Conservation (phyloP, 2,113 vertebrate species). For the Gavia stellata region DNA sequence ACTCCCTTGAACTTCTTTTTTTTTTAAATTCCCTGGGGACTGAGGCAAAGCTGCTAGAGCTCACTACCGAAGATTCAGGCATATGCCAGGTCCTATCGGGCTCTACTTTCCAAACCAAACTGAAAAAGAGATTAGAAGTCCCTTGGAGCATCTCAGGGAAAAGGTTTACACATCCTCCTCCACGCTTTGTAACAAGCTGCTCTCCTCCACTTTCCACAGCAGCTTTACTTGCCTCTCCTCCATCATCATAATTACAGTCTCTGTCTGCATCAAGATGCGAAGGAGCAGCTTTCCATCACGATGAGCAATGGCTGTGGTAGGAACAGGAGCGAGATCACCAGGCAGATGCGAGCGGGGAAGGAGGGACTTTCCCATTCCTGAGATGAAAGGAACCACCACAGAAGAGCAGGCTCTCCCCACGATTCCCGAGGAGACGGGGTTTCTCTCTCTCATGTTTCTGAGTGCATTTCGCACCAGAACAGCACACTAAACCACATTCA, state of each 20-base stretch:
- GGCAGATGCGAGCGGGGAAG: neutral
- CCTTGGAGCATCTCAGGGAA: neutral
- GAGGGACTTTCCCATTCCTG: neutral
- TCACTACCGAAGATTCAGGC: fast-evolving
- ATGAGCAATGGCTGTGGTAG: neutral
- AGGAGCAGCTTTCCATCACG: neutral
- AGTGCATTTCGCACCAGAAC: neutral
- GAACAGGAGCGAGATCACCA: neutral
- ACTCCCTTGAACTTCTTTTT: neutral
- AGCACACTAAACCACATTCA: neutral
- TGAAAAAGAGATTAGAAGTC: neutral
- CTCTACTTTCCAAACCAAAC: neutral
- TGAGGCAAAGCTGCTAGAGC: neutral
- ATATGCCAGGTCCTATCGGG: neutral
- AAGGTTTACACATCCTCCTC: neutral
- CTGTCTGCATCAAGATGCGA: neutral
- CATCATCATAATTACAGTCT: neutral
- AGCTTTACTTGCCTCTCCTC: neutral
- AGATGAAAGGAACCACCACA: neutral
- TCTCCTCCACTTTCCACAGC: neutral
- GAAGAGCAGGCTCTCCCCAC: neutral
- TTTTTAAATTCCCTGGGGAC: neutral
- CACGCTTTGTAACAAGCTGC: neutral
- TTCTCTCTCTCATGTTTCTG: neutral
- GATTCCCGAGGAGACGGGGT: neutral